Evolutionary conservation across 2,797 vertebrate genomes (phyloP).

Genomic region (Ammospiza maritima): DNA sequence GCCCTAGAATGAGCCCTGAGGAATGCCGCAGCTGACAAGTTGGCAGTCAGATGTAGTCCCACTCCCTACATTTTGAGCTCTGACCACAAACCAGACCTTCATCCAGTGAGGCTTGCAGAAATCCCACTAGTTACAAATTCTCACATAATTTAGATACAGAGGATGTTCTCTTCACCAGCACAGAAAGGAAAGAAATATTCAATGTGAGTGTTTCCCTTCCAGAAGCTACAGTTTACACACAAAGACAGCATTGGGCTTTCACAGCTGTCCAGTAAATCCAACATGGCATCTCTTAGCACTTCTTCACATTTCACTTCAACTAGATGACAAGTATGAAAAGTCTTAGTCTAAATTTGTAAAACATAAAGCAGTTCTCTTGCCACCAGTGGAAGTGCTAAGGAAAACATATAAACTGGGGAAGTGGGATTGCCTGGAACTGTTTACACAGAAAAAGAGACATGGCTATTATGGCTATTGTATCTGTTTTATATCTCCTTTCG

Average conservation of each 20-base stretch:
- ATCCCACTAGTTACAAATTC: neutral
- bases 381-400: neutral
- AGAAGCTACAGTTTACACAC: neutral
- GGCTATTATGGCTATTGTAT: neutral
- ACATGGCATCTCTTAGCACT: neutral
- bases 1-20: neutral
- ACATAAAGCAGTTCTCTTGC: neutral
- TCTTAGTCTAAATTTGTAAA: neutral
- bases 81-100: neutral
- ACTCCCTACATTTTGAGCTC: neutral
- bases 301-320: neutral
- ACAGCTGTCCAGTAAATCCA: neutral
- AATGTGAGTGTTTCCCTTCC: neutral
- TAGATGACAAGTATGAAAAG: neutral
- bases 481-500: neutral
- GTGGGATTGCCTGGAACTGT: neutral
- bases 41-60: neutral
- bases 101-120: neutral
- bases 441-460: neutral
- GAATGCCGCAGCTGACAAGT: neutral
- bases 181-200: neutral
- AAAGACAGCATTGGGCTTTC: neutral
- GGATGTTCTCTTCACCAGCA: neutral
- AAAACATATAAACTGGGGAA: conserved; percentile 15
- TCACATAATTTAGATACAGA: neutral